Conservation (phyloP, 2,797 vertebrate species). For the Danio tinwini region DNA sequence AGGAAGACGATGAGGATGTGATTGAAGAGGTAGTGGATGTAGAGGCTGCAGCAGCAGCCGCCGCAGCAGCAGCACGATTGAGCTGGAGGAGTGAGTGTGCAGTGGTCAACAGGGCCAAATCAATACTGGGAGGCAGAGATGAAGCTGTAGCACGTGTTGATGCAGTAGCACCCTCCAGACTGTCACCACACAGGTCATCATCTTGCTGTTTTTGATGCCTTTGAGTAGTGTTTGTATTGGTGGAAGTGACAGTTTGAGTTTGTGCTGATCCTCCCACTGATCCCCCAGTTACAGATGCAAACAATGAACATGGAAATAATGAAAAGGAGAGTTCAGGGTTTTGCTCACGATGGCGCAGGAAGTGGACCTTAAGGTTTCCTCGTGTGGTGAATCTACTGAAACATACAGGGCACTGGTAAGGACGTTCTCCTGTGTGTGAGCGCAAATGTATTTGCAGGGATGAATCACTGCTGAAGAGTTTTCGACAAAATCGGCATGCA, state of each 20-base stretch:
- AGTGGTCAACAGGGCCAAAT: conserved; percentile 79
- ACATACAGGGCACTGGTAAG: conserved; percentile 91
- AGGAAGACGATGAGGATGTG: conserved; percentile 50
- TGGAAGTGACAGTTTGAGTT: conserved; percentile 66
- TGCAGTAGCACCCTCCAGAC: conserved; percentile 65
- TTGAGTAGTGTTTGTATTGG: conserved; percentile 65
- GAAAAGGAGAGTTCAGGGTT: conserved; percentile 91
- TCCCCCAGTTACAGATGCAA: conserved; percentile 76
- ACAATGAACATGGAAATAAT: conserved; percentile 87
- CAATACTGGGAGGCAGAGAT: conserved; percentile 78
- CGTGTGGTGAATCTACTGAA: conserved; percentile 91
- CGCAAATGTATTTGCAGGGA: conserved; percentile 91
- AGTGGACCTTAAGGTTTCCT: conserved; percentile 93
- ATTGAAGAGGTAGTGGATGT: conserved; percentile 65
- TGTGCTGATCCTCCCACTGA: conserved; percentile 67
- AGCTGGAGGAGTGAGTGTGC: conserved; percentile 81
- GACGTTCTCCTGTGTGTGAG: conserved; percentile 91
- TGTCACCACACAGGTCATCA: conserved; percentile 73
- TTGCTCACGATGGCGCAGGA: conserved; percentile 89
- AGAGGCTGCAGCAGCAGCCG: conserved; percentile 73
- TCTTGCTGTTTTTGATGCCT: conserved; percentile 75
- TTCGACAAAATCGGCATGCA: conserved; percentile 88
- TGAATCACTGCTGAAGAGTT: conserved; percentile 90
- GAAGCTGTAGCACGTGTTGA: conserved; percentile 74
- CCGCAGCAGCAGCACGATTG: conserved; percentile 78